Conservation (phyloP, 2,113 vertebrate genomes). For the Apaloderma vittatum region DNA sequence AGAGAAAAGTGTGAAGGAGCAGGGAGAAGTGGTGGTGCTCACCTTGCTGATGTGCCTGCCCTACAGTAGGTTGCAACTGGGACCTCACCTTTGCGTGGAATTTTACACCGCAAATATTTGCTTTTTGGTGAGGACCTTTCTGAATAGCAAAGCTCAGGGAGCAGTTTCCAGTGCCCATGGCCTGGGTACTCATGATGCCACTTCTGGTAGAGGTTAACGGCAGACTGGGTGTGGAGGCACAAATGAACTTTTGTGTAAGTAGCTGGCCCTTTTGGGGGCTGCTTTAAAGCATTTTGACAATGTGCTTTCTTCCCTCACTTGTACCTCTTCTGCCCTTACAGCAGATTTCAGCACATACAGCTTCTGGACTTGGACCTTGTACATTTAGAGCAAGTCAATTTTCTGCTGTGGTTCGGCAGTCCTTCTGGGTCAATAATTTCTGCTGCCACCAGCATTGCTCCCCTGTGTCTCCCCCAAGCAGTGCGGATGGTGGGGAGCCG, state of each 20-base stretch:
- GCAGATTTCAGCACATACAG: not conserved
- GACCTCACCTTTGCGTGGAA: not conserved
- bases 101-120: not conserved
- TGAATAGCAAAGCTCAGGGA: not conserved
- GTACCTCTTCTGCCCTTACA: not conserved
- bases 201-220: not conserved
- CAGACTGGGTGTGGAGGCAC: not conserved
- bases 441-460: not conserved
- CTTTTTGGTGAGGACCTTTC: not conserved
- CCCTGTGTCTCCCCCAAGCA: rapidly evolving
- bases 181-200: not conserved
- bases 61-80: not conserved
- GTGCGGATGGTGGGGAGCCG: not conserved
- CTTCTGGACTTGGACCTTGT: not conserved
- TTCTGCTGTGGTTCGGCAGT: slow-evolving; percentile 1
- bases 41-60: not conserved
- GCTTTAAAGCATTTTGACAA: not conserved
- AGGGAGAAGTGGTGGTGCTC: not conserved
- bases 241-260: not conserved
- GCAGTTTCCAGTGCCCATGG: not conserved
- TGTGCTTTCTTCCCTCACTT: not conserved
- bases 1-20: not conserved
- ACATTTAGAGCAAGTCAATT: not conserved
- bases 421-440: rapidly evolving
- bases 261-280: not conserved